Evolutionary conservation across 2,113 vertebrate species (phyloP).

Genomic region (Neotoma lepida): DNA sequence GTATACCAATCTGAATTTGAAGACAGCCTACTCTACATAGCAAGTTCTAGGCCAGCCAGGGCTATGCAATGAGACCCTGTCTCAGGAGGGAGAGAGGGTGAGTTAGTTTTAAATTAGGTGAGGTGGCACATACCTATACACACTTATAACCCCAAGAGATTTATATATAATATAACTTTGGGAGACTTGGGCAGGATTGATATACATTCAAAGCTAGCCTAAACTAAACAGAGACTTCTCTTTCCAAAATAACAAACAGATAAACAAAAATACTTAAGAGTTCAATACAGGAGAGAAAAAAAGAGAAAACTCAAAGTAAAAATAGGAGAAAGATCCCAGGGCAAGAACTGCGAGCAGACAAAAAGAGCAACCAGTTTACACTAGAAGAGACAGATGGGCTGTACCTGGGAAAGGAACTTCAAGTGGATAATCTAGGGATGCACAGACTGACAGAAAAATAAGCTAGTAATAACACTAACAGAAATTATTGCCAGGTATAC

Average conservation of each 20-base stretch:
- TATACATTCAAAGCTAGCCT: background rate
- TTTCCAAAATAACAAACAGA: background rate
- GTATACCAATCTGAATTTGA: background rate
- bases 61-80: background rate
- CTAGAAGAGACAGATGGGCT: background rate
- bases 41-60: background rate
- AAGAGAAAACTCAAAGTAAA: background rate
- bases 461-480: constrained; percentile 6
- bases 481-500: background rate
- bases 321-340: background rate
- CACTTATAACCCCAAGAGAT: background rate
- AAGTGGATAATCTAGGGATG: background rate
- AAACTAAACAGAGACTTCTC: background rate
- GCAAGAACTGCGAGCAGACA: constrained; percentile 6
- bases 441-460: background rate
- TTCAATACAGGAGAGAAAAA: background rate
- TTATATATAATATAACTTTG: too few relatives aligned
- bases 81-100: background rate
- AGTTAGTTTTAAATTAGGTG: background rate
- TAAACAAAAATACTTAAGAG: background rate
- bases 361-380: background rate
- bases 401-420: background rate
- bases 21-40: background rate
- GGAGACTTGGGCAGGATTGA: background rate
- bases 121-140: background rate